Evolutionary conservation across 1,140 invertebrate genomes (phyloP).

Genomic region (Fopius arisanus): DNA sequence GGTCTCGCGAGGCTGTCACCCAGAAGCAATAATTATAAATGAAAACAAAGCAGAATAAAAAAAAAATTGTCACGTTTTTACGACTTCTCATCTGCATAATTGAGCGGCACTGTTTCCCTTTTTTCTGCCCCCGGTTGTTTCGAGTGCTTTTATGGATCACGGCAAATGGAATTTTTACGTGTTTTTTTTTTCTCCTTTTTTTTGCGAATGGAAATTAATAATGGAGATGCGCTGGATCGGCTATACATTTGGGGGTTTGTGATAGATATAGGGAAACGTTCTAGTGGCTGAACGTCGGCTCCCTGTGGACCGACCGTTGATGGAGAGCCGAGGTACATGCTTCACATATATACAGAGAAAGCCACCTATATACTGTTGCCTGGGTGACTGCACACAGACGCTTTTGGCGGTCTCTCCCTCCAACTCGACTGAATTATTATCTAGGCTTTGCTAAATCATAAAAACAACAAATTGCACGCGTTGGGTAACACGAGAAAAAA

Average conservation of each 20-base stretch:
- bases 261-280: slow-evolving; percentile 6
- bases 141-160: background rate
- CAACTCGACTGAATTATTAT: slow-evolving; percentile 53
- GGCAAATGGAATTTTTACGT: background rate
- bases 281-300: slow-evolving; percentile 33
- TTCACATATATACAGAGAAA: background rate
- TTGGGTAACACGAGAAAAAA: slow-evolving; percentile 9
- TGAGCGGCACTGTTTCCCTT: background rate
- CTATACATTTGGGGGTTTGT: slow-evolving; percentile 33
- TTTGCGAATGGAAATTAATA: slow-evolving; percentile 48
- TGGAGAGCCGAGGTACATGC: slow-evolving; percentile 39
- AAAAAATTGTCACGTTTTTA: background rate
- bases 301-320: slow-evolving; percentile 47
- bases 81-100: background rate
- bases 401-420: background rate
- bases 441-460: slow-evolving; percentile 50
- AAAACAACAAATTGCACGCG: slow-evolving; percentile 54
- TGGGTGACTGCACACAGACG: slow-evolving; percentile 8
- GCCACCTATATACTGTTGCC: slow-evolving; percentile 6
- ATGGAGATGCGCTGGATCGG: slow-evolving; percentile 41
- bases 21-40: too few relatives aligned
- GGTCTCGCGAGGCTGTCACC: too few relatives aligned
- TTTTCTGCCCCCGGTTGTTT: background rate
- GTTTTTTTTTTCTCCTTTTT: background rate
- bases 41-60: background rate